Evolutionary conservation across 1,140 invertebrate genomes (phyloP), one percentile per base, ranked within the genome.

Genomic region (Bathynomus jamesi): DNA sequence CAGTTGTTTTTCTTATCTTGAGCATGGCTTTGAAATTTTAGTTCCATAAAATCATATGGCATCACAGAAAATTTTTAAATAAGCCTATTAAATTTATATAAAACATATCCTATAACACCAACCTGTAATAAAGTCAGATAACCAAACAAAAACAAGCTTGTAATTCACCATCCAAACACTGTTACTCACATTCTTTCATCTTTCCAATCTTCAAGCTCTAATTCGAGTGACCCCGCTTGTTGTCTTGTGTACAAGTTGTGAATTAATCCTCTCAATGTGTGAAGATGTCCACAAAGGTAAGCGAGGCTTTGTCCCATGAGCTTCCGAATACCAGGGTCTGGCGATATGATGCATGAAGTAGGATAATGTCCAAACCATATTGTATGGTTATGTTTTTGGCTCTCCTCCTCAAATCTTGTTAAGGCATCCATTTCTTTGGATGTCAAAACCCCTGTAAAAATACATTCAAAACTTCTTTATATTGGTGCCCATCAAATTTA

Each of bases 311-410:
- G 82, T 17, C 81, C 83, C 79, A 87, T 86, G n/a, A 87, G 74
- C 69, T 83, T 65, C 79, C 86, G 82, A 64, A 84, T 70, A 31
- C 73, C 68, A 27, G 67, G 75, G n/a, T 76, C 75, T 25, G 75
- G 72, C 8, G 71, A 73, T 2, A 75, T 67, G 40, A 96, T 93
- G 76, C 90, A 89, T 4, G 94, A 95, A 2, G 93, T 94, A 13
- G 95, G 94, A 84, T 96, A 96, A 82, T 97, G 95, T 27, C 94
- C 94, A 85, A 96, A 96, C 87, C 90, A 92, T 72, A 94, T 83
- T 17, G 89, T 89, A 76, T 88, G 87, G 80, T 87, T 85, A 28
- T 82, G 77, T 62, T 53, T 31, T 11, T 31, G 66, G 25, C 72
- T 75, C 61, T 71, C 64, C 61, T 27, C 53, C 28, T 73, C 67